These are phyloP conservation scores for Tetragnatha montana DNA, from an alignment of 2,888 invertebrate species.

Conservation along the genomic window DNA sequence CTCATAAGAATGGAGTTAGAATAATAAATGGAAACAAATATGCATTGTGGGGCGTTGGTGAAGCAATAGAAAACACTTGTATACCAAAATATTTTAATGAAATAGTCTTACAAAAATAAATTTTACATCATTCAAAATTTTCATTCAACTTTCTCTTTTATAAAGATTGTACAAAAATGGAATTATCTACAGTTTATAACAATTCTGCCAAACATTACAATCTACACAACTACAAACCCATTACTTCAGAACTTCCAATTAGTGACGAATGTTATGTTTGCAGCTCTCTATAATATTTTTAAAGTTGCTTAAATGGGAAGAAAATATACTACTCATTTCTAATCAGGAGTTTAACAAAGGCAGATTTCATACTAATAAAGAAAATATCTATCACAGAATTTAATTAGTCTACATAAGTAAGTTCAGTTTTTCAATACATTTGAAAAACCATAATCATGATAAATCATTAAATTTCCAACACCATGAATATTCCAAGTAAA, in stretches of 20 bases:
- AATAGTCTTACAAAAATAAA: conserved; percentile 33
- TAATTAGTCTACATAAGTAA: no score
- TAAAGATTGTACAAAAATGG: background rate
- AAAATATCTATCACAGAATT: no score
- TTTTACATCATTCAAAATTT: conserved; percentile 10
- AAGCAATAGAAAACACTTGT: background rate
- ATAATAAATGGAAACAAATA: no score
- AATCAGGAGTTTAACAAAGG: background rate
- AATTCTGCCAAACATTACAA: background rate
- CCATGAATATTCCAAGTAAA: no score
- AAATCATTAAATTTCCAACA: no score
- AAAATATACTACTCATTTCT: background rate
- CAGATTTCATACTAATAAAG: no score
- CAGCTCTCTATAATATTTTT: background rate
- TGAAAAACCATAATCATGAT: no score
- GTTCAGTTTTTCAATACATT: no score
- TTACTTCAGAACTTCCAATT: background rate
- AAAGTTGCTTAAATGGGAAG: background rate
- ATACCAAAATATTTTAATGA: conserved; percentile 34
- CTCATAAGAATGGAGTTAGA: no score
- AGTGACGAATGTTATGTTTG: background rate
- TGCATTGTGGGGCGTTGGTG: no score
- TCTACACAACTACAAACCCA: background rate
- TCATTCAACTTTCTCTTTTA: background rate
- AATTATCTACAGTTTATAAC: background rate